Base-by-base conservation (phyloP, 1,140 invertebrate genomes). In the Phymorhynchus buccinoides region DNA sequence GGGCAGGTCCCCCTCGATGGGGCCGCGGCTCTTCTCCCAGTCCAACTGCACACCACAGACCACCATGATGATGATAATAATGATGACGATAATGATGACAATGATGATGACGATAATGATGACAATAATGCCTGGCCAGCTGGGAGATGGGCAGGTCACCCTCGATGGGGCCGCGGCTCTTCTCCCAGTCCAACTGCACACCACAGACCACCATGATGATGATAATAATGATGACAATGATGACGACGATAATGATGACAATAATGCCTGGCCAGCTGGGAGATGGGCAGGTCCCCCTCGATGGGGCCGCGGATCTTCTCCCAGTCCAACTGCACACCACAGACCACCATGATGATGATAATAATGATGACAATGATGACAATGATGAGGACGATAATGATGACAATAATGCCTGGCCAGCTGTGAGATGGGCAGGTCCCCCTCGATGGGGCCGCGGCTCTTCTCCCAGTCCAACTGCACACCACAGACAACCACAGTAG, bases 261-360 rank as follows among this genome's bases (percentile, higher is more conserved):
- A n/a, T n/a, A n/a, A n/a, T n/a, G 95, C 0, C 96, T 95, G 0
- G 97, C 97, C 7, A 94, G 92, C 71, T 95, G 93, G 39, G 95
- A 94, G 39, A 92, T 87, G 1, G 39, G 95, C 84, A 87, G 90
- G 86, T 93, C 93, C 73, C 93, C 92, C 7, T 88, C 79, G 56
- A 91, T 85, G 9, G 87, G 89, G 84, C 89, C 89, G 73, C 89
- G 87, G 52, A 86, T 84, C 56, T 84, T 87, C 18, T 89, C 87
- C 92, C 91, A 93, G 1, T 85, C 86, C 86, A n/a, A 85, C 92
- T 93, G 75, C 22, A 86, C 37, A 84, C 30, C 35, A 77, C 35
- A 27, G 0, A 42, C 41, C 37, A 27, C 39, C n/a, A n/a, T n/a
- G n/a, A n/a, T n/a, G n/a, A n/a, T n/a, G n/a, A n/a, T n/a, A n/a